Percentiles rank a stretch among this genome's conserved stretches.
Conservation (phyloP, 2,888 invertebrate genomes). For the Hypselothyrea guttata region DNA sequence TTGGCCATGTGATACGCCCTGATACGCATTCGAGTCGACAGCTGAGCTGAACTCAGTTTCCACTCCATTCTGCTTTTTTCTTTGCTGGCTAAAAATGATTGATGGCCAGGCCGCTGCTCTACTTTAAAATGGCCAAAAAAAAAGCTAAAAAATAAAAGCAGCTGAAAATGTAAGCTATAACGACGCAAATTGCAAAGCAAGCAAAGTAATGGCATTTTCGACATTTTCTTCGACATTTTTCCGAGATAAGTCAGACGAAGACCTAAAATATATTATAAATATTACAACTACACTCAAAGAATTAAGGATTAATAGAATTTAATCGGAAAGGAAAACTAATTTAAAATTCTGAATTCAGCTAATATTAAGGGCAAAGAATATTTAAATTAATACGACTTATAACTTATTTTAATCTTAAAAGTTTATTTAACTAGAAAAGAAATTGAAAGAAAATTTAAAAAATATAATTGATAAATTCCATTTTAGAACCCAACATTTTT, state of each 20-base stretch:
- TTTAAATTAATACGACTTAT: too few relatives aligned
- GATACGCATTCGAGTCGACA: conserved; percentile 68
- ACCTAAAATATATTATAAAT: too few relatives aligned
- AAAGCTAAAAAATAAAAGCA: conserved; percentile 19
- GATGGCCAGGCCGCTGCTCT: conserved; percentile 62
- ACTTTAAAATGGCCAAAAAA: conserved; percentile 60
- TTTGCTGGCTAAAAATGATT: conserved; percentile 59
- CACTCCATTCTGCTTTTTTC: conserved; percentile 17
- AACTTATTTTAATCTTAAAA: too few relatives aligned
- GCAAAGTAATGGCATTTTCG: conserved; percentile 39
- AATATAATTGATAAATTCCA: too few relatives aligned
- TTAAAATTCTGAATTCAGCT: too few relatives aligned
- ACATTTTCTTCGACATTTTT: conserved; percentile 29
- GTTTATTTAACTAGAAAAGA: too few relatives aligned
- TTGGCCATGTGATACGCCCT: conserved; percentile 49
- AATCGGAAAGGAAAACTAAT: too few relatives aligned
- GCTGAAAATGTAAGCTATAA: conserved; percentile 41
- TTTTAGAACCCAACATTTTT: too few relatives aligned
- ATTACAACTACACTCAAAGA: too few relatives aligned
- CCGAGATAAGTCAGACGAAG: conserved; percentile 20
- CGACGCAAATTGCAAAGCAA: conserved; percentile 55
- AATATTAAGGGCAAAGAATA: too few relatives aligned
- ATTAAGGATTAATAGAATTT: too few relatives aligned
- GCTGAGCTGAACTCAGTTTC: conserved; percentile 45
- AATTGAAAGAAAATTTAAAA: too few relatives aligned